phyloP scores from a whole-genome alignment of 2,113 vertebrate species.

The Corynorhinus townsendii region DNA sequence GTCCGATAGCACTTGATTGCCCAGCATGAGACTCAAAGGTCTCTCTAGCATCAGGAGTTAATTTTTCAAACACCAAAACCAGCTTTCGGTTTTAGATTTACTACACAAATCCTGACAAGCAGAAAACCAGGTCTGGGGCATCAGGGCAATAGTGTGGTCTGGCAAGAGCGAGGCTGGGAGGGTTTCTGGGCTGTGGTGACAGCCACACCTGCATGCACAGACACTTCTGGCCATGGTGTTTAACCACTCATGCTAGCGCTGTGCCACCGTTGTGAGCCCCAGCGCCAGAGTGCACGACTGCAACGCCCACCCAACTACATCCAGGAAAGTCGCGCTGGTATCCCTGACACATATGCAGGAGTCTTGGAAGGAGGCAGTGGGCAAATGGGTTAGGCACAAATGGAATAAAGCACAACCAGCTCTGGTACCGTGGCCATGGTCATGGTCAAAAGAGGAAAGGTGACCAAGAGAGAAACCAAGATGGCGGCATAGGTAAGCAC shows the following conservation, averaged over 20 bases:
- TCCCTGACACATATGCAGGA: fast-evolving
- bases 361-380: background rate
- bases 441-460: background rate
- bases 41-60: background rate
- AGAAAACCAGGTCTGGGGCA: background rate
- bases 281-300: fast-evolving
- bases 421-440: background rate
- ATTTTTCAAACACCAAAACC: fast-evolving
- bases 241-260: fast-evolving
- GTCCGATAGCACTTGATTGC: background rate
- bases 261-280: fast-evolving
- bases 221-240: fast-evolving
- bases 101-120: background rate
- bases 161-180: background rate
- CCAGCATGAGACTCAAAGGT: background rate
- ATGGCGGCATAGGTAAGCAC: no score
- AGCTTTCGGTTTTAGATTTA: background rate
- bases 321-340: background rate
- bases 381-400: background rate
- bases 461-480: no score
- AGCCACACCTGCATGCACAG: background rate
- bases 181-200: background rate
- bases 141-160: fast-evolving
- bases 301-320: background rate
- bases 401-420: background rate